A percentile compares a stretch with the other conserved stretches of the same genome.
Evolutionary conservation across 2,113 vertebrate genomes (phyloP).

Genomic region (Meles meles): DNA sequence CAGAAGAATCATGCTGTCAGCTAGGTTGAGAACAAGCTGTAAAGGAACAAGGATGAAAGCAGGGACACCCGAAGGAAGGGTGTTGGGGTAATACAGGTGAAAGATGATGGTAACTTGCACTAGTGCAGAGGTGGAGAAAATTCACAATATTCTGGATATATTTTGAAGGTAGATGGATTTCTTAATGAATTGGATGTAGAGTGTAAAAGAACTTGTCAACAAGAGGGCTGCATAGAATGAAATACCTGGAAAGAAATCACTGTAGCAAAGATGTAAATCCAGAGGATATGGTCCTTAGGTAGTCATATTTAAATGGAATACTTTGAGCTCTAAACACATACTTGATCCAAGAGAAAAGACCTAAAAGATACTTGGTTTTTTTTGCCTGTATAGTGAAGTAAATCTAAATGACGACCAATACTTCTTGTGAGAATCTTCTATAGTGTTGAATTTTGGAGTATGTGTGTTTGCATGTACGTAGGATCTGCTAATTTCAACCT

Average conservation of each 20-base stretch:
- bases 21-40: background rate
- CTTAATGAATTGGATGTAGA: background rate
- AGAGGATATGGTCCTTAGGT: background rate
- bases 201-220: background rate
- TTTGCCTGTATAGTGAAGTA: background rate
- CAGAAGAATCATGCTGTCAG: background rate
- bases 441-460: background rate
- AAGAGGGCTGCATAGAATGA: background rate
- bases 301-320: background rate
- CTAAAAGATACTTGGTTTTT: background rate
- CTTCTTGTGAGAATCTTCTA: background rate
- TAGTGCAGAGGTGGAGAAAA: background rate
- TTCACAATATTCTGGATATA: background rate
- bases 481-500: background rate
- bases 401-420: background rate
- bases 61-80: background rate
- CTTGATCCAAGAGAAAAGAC: background rate
- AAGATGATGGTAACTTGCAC: background rate
- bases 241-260: background rate
- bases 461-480: background rate
- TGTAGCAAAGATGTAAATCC: background rate
- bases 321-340: background rate
- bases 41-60: background rate
- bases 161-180: background rate
- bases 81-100: background rate